A percentile compares a stretch with the other conserved stretches of the same genome.
Conservation (phyloP, 2,113 vertebrate genomes). For the Strigops habroptila region DNA sequence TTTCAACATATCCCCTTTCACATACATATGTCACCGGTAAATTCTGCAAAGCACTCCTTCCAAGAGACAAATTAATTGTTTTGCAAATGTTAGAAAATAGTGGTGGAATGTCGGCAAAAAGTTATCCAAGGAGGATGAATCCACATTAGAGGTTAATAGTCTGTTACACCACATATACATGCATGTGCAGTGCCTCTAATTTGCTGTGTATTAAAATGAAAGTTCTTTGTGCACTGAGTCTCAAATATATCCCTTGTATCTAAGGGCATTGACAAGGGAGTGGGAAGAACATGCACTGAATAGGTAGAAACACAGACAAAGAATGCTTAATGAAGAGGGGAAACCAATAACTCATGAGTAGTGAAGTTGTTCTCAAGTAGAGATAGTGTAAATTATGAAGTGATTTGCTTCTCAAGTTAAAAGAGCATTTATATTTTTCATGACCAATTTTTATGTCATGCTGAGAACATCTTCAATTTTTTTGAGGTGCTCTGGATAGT, state of each 20-base stretch:
- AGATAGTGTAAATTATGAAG: constrained; percentile 43
- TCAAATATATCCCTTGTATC: constrained; percentile 44
- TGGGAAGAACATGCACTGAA: constrained; percentile 42
- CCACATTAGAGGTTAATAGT: background rate
- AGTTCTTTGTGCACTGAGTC: background rate
- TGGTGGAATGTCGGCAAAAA: background rate
- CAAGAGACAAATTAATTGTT: background rate
- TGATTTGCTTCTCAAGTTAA: background rate
- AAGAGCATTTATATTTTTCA: constrained; percentile 54
- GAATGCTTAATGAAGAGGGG: constrained; percentile 41
- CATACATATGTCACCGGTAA: background rate
- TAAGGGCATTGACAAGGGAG: constrained; percentile 9
- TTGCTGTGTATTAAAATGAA: constrained; percentile 24
- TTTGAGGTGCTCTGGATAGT: background rate
- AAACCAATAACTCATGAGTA: constrained; percentile 42
- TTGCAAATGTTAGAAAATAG: background rate
- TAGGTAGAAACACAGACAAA: constrained; percentile 39
- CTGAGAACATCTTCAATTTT: constrained; percentile 11
- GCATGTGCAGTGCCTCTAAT: background rate
- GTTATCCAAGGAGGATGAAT: background rate
- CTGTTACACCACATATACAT: background rate
- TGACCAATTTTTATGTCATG: background rate
- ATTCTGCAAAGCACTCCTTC: background rate
- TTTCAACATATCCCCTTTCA: background rate
- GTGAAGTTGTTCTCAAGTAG: constrained; percentile 16